These are phyloP conservation scores for Agrochola lota DNA, from an alignment of 2,888 invertebrate genomes.

Conservation along the genomic window DNA sequence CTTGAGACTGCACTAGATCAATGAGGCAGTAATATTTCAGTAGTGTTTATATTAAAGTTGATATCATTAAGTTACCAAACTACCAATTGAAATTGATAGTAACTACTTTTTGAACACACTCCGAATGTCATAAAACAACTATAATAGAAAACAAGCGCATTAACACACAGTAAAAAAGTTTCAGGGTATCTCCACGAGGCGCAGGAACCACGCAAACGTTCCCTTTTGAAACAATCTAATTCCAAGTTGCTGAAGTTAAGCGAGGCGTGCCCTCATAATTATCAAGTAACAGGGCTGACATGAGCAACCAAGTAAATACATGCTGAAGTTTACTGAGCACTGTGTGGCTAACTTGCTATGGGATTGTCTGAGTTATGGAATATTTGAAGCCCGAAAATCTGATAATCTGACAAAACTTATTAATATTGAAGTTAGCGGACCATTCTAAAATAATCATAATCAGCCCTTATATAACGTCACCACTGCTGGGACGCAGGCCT, in stretches of 20 bases:
- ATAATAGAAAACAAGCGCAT: conserved; percentile 1
- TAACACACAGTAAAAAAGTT: conserved; percentile 31
- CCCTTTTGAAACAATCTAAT: conserved; percentile 65
- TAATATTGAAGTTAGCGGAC: background rate
- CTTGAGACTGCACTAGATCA: background rate
- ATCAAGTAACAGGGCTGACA: conserved; percentile 52
- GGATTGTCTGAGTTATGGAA: background rate
- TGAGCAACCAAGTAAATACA: conserved; percentile 46
- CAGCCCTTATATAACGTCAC: too few species aligned
- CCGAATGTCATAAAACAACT: background rate
- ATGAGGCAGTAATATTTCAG: background rate
- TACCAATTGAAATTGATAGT: background rate
- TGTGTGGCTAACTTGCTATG: background rate
- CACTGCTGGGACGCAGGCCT: too few species aligned
- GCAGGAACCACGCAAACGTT: conserved; percentile 11
- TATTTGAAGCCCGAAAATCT: background rate
- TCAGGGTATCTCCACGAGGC: conserved; percentile 5
- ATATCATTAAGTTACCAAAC: too few species aligned
- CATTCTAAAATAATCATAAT: background rate
- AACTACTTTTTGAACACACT: background rate
- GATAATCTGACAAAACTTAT: background rate
- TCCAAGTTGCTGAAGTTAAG: conserved; percentile 66
- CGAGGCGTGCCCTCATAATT: conserved; percentile 59
- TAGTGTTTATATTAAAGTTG: background rate
- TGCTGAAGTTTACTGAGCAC: conserved; percentile 28